These are phyloP conservation scores for Albula glossodonta DNA, from an alignment of 2,113 vertebrate species.

Conservation along the genomic window DNA sequence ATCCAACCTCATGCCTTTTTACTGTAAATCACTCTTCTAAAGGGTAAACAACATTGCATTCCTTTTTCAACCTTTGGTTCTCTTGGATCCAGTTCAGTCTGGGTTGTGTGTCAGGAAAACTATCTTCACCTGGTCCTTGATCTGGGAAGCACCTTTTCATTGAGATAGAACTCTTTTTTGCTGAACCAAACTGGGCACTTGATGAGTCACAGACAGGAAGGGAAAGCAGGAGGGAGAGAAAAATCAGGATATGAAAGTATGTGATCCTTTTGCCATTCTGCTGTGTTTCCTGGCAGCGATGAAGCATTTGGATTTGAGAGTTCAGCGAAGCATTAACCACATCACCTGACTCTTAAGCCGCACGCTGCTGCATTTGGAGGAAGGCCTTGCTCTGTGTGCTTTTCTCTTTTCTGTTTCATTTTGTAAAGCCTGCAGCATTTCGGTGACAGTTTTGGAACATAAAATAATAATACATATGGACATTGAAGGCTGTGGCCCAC, in stretches of 20 bases:
- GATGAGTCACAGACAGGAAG: slow-evolving; percentile 17
- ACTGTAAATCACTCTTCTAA: no score
- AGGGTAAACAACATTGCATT: no score
- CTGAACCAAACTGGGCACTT: not conserved
- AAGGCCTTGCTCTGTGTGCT: slow-evolving; percentile 30
- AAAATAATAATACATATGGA: slow-evolving; percentile 16
- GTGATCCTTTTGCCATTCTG: slow-evolving; percentile 34
- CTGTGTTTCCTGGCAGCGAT: slow-evolving; percentile 46
- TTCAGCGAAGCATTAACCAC: slow-evolving; percentile 28
- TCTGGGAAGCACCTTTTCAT: no score
- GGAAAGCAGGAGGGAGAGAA: slow-evolving; percentile 36
- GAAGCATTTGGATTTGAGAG: slow-evolving; percentile 43
- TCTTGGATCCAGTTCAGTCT: no score
- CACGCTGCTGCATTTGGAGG: slow-evolving; percentile 31
- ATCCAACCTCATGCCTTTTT: no score
- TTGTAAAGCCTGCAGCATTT: slow-evolving; percentile 29
- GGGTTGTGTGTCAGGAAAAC: no score
- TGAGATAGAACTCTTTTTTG: no score
- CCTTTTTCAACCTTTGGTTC: no score
- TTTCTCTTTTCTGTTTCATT: slow-evolving; percentile 19
- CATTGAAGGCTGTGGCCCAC: slow-evolving; percentile 43
- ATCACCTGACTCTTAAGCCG: slow-evolving; percentile 32
- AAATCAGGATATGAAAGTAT: slow-evolving; percentile 34
- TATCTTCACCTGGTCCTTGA: no score
- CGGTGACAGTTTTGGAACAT: slow-evolving; percentile 47